Evolutionary conservation across 2,888 invertebrate species (phyloP).

Genomic region (Lutraria lutraria): DNA sequence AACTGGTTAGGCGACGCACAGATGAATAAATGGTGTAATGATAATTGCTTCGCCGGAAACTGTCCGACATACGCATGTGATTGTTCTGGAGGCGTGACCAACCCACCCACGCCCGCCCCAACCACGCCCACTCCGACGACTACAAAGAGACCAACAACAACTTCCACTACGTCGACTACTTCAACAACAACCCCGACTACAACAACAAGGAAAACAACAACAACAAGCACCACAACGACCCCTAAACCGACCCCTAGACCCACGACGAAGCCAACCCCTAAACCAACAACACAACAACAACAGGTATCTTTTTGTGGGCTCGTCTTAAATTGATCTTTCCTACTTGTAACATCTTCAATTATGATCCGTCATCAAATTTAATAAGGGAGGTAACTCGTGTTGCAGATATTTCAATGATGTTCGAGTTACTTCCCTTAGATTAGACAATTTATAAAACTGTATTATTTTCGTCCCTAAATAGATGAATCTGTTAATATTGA

Average conservation of each 20-base stretch:
- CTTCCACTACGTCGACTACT: conserved; percentile 43
- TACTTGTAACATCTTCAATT: too few relatives aligned
- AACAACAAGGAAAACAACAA: conserved; percentile 26
- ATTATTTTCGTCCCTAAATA: too few relatives aligned
- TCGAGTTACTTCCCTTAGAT: background rate
- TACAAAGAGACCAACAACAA: conserved; percentile 43
- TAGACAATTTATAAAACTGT: too few relatives aligned
- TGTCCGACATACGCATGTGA: conserved; percentile 59
- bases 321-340: too few relatives aligned
- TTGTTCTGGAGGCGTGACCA: conserved; percentile 34
- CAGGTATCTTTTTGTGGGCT: background rate
- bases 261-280: conserved; percentile 34
- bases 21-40: conserved; percentile 62
- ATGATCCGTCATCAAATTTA: too few relatives aligned
- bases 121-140: conserved; percentile 26
- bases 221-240: conserved; percentile 41
- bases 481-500: too few relatives aligned
- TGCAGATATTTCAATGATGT: background rate
- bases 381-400: background rate
- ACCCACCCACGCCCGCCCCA: background rate
- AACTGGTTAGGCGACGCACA: conserved; percentile 55
- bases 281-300: background rate
- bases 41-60: conserved; percentile 52
- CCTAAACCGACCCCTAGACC: conserved; percentile 29
- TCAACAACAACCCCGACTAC: conserved; percentile 35